Percentiles rank a stretch among this genome's conserved stretches.
Evolutionary conservation across 2,797 vertebrate species (phyloP).

Genomic region (Melopsittacus undulatus): DNA sequence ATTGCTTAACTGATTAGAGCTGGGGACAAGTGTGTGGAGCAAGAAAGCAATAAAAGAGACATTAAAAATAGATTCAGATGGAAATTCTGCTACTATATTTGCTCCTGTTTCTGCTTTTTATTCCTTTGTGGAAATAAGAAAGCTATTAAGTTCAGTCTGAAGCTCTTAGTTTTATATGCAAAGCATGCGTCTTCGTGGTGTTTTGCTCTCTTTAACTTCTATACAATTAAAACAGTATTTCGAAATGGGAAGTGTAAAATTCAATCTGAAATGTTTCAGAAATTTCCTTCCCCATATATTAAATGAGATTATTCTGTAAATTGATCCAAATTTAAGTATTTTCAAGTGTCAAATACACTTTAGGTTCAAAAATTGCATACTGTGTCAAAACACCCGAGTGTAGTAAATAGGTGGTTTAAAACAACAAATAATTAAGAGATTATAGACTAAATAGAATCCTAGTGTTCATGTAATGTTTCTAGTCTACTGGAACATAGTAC

Average conservation of each 20-base stretch:
- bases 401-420: background rate
- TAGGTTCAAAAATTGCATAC: background rate
- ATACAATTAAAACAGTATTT: background rate
- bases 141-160: background rate
- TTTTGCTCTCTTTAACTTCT: background rate
- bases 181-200: background rate
- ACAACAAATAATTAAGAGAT: background rate
- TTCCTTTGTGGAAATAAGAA: background rate
- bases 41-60: background rate
- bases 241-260: background rate
- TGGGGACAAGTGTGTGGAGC: background rate
- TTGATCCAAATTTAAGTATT: background rate
- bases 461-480: background rate
- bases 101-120: background rate
- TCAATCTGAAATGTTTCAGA: background rate
- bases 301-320: background rate
- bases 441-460: background rate
- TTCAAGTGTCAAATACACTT: background rate
- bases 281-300: background rate
- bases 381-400: background rate
- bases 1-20: background rate
- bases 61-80: background rate
- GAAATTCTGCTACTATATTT: background rate
- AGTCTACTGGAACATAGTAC: background rate
- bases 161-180: background rate